A percentile compares a stretch with the other conserved stretches of the same genome.
Evolutionary conservation across 2,113 vertebrate species (phyloP).

Genomic region (Pipra filicauda): DNA sequence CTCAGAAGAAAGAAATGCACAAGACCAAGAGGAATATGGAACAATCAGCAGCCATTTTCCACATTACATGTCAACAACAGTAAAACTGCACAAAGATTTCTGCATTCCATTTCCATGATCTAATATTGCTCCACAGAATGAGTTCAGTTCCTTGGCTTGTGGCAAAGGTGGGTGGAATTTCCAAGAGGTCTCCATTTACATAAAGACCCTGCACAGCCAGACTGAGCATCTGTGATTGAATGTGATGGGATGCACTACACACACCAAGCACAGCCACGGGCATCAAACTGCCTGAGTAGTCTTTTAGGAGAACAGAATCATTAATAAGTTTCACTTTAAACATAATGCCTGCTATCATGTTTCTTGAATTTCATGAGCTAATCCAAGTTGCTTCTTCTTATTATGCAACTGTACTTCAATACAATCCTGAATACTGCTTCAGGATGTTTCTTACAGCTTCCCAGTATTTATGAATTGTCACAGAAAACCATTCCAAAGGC

Average conservation of each 20-base stretch:
- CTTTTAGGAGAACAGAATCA: background rate
- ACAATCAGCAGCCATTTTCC: background rate
- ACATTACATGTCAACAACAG: background rate
- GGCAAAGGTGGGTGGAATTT: background rate
- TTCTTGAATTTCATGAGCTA: constrained; percentile 16
- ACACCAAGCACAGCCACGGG: background rate
- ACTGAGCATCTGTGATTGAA: background rate
- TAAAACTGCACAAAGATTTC: background rate
- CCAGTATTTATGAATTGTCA: background rate
- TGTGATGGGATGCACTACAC: background rate
- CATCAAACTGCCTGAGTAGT: background rate
- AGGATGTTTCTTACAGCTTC: background rate
- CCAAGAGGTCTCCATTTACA: background rate
- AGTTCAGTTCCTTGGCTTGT: background rate
- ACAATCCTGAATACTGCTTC: background rate
- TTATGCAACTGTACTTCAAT: constrained; percentile 27
- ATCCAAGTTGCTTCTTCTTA: background rate
- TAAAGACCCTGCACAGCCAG: background rate
- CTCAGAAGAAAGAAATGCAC: background rate
- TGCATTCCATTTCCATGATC: background rate
- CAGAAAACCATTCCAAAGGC: background rate
- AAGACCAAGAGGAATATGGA: background rate
- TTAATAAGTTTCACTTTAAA: constrained; percentile 39
- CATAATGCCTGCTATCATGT: constrained; percentile 31
- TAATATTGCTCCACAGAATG: background rate